Base-by-base conservation (phyloP, 2,888 invertebrate species). In the Barypeithes pellucidus region DNA sequence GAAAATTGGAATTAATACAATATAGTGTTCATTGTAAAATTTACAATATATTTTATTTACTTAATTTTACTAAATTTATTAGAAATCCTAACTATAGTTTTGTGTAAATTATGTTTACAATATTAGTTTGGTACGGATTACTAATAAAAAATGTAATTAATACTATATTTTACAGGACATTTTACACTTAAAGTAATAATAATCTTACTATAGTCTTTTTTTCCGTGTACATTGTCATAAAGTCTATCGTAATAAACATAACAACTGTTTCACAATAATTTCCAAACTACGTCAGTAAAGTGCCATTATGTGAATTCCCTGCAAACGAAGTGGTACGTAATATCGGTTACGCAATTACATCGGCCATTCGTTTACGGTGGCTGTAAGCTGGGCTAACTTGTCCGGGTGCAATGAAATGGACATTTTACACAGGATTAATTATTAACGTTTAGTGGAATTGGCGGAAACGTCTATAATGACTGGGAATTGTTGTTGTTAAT, bases 271-370 rank as follows among this genome's bases (percentile, higher is more conserved):
- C 36, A 36, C 24, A 16, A 33, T 18, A 57, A 57, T 57, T 16
- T 57, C 33, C 54, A 36, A 33, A 57, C 54, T 57, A 57, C 16
- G 14, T 18, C 33, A 33, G 33, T 18, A 57, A 57, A 57, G 54
- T 57, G 33, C 33, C 54, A 57, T 57, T 57, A 57, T 57, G 54
- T 57, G 54, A 57, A 57, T 57, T 57, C 33, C 16, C 54, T 36
- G 18, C 54, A 57, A 57, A 57, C 54, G 54, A 57, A 57, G 54
- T 36, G 54, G 33, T 14, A 57, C 54, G 33, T 16, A 57, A 65
- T 50, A 65, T 65, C 65, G 65, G 50, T 50, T 65, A 65, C 20
- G 50, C 65, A 65, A 65, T 65, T 65, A 65, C 36, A 52, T 65
- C 36, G 36, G 20, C 65, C 50, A 65, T 65, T 65, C 65, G 50